These are phyloP conservation scores for Listronotus bonariensis DNA, from an alignment of 1,140 invertebrate genomes.

Conservation along the genomic window DNA sequence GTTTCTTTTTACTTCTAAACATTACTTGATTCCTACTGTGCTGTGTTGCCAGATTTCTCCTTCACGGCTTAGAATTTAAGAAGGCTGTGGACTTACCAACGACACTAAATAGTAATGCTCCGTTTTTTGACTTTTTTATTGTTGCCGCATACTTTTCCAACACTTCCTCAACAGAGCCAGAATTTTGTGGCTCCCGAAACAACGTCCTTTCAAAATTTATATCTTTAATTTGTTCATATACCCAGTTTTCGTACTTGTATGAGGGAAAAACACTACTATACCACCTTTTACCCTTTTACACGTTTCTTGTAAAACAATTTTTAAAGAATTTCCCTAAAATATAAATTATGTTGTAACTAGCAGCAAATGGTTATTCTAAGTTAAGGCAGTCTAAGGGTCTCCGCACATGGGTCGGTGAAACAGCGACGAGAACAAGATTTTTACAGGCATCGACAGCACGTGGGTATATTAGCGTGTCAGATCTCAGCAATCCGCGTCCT, in stretches of 20 bases:
- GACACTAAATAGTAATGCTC: conserved; percentile 83
- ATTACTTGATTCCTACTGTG: too few relatives aligned
- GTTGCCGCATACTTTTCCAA: conserved; percentile 71
- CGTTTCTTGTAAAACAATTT: conserved; percentile 68
- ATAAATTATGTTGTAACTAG: too few relatives aligned
- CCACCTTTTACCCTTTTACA: conserved; percentile 85
- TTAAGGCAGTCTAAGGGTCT: too few relatives aligned
- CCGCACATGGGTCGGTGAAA: too few relatives aligned
- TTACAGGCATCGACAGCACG: too few relatives aligned
- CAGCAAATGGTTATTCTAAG: too few relatives aligned
- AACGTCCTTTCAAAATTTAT: conserved; percentile 75
- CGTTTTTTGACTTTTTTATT: conserved; percentile 65
- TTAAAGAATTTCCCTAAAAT: conserved; percentile 1
- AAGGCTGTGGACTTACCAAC: conserved; percentile 75
- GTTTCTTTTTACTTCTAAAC: too few relatives aligned
- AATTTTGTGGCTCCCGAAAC: conserved; percentile 81
- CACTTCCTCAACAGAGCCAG: conserved; percentile 74
- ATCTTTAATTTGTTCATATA: conserved; percentile 69
- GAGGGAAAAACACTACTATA: conserved; percentile 95
- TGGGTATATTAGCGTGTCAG: too few relatives aligned
- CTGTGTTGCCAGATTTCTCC: too few relatives aligned
- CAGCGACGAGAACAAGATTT: too few relatives aligned
- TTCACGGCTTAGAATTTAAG: too few relatives aligned
- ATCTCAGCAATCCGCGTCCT: too few relatives aligned
- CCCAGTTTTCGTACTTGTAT: conserved; percentile 84